Evolutionary conservation across 2,888 invertebrate species (phyloP).

Genomic region (Gisinianus flammeolus): DNA sequence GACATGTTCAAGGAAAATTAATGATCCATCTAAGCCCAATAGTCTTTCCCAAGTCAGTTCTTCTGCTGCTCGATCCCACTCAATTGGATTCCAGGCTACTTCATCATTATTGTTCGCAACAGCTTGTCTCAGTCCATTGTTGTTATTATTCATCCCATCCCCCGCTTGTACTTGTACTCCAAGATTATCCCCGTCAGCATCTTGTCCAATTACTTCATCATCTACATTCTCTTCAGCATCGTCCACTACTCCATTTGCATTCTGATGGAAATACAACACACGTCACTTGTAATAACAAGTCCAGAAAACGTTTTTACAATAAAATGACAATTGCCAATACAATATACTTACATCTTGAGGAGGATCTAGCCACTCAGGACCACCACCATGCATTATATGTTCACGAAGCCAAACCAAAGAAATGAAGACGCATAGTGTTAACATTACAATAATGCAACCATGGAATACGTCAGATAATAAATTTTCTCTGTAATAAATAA

Average conservation of each 20-base stretch:
- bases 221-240: conserved; percentile 55
- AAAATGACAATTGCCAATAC: too few relatives aligned
- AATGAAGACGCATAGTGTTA: conserved; percentile 94
- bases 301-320: too few relatives aligned
- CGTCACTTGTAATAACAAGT: not conserved
- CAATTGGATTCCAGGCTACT: conserved; percentile 97
- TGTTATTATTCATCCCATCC: conserved; percentile 48
- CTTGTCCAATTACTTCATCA: conserved; percentile 44
- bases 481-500: conserved; percentile 69
- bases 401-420: conserved; percentile 97
- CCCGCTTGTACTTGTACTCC: conserved; percentile 31
- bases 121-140: conserved; percentile 44
- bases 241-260: conserved; percentile 57
- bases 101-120: conserved; percentile 62
- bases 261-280: conserved; percentile 34
- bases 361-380: conserved; percentile 90
- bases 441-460: conserved; percentile 95
- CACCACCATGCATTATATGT: conserved; percentile 96
- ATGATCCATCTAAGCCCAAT: conserved; percentile 92
- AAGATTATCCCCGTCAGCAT: conserved; percentile 45
- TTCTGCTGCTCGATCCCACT: conserved; percentile 97
- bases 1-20: conserved; percentile 97
- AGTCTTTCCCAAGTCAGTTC: conserved; percentile 98
- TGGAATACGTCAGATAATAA: conserved; percentile 92
- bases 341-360: conserved; percentile 50